Conservation (phyloP, 2,113 vertebrate genomes). For the Lepus timidus region DNA sequence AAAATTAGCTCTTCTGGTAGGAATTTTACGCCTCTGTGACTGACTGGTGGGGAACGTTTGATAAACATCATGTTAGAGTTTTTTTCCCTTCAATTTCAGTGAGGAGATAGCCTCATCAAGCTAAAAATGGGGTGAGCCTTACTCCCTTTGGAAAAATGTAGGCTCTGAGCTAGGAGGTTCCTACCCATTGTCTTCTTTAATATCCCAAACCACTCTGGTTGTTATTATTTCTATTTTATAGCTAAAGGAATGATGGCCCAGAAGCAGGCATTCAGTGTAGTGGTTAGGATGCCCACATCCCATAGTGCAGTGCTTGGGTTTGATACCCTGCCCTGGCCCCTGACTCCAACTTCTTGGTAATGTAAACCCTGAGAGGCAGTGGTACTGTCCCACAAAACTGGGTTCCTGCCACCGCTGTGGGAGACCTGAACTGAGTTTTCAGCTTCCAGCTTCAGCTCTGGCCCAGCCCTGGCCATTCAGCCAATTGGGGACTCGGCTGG, state of each 20-base stretch:
- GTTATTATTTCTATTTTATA: constrained; percentile 43
- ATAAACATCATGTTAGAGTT: constrained; percentile 27
- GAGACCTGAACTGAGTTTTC: too few species aligned
- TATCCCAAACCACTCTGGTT: not conserved
- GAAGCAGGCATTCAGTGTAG: not conserved
- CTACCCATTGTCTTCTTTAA: constrained; percentile 4
- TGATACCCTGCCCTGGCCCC: too few species aligned
- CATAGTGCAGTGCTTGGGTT: too few species aligned
- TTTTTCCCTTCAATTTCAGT: constrained; percentile 1
- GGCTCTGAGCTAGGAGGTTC: not conserved
- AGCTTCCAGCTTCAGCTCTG: too few species aligned
- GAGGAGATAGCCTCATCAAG: not conserved
- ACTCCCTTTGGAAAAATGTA: constrained; percentile 25
- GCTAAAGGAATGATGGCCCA: constrained; percentile 42
- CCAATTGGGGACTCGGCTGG: too few species aligned
- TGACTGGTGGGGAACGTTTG: not conserved
- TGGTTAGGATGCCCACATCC: too few species aligned
- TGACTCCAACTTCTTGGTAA: too few species aligned
- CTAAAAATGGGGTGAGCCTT: not conserved
- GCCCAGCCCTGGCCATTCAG: too few species aligned
- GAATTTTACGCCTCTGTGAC: not conserved
- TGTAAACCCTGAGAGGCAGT: too few species aligned
- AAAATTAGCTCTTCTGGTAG: not conserved
- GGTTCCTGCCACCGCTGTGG: too few species aligned
- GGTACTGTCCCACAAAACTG: too few species aligned